phyloP scores from a whole-genome alignment of 2,797 vertebrate species.

The Scomberomorus guttatus region DNA sequence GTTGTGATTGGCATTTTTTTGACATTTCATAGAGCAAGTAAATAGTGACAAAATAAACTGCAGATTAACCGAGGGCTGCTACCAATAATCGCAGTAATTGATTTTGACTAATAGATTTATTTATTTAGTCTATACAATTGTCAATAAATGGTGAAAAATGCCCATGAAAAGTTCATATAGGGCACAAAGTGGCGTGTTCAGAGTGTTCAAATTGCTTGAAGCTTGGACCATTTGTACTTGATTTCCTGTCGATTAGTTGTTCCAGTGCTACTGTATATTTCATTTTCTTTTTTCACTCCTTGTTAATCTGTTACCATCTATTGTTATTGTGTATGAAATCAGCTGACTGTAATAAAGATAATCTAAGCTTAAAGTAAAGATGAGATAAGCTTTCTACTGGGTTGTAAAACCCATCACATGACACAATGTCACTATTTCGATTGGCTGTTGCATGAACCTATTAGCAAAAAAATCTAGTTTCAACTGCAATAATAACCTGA shows the following conservation, averaged over 20 bases:
- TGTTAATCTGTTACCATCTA: neutral
- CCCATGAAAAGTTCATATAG: neutral
- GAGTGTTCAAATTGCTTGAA: too few relatives aligned
- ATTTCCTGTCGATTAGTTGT: too few relatives aligned
- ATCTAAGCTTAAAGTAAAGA: too few relatives aligned
- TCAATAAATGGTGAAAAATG: neutral
- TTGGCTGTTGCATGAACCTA: neutral
- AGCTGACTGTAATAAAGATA: neutral
- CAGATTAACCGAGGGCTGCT: neutral
- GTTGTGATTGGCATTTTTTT: too few relatives aligned
- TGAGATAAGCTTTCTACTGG: too few relatives aligned
- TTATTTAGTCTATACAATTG: neutral
- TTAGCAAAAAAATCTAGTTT: neutral
- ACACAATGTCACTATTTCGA: neutral
- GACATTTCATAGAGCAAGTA: too few relatives aligned
- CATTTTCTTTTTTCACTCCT: neutral
- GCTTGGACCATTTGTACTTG: too few relatives aligned
- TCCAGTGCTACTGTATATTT: neutral
- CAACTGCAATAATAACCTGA: neutral
- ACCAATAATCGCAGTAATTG: neutral
- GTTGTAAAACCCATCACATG: constrained; percentile 6
- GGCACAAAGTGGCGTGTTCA: neutral
- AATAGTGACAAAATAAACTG: too few relatives aligned
- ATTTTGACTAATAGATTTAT: neutral
- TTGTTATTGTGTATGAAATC: neutral